A percentile compares a stretch with the other conserved stretches of the same genome.
phyloP scores from a whole-genome alignment of 2,113 vertebrate genomes.

The Hypanus sabinus region DNA sequence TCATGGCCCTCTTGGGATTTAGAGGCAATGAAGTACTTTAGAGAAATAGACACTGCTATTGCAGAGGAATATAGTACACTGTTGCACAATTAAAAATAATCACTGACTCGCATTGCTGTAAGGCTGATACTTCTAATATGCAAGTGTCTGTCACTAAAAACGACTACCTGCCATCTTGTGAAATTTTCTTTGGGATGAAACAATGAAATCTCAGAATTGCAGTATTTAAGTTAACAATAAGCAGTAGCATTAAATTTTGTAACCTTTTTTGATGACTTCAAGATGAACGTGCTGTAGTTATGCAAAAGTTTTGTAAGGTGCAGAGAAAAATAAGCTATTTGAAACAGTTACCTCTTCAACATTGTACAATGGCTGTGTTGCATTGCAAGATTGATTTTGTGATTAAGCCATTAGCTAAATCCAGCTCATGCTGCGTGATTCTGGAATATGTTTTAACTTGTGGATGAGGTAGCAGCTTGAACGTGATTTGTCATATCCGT shows the following conservation, averaged over 20 bases:
- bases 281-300: background rate
- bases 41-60: too few relatives aligned
- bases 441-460: background rate
- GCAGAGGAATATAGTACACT: background rate
- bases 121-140: background rate
- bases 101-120: background rate
- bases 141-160: background rate
- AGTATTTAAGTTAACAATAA: background rate
- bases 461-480: background rate
- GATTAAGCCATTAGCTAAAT: background rate
- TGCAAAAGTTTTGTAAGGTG: background rate
- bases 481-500: background rate
- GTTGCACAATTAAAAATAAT: background rate
- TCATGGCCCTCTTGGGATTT: too few relatives aligned
- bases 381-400: background rate
- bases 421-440: background rate
- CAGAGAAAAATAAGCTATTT: background rate
- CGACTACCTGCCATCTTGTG: constrained; percentile 3
- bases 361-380: background rate
- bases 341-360: background rate
- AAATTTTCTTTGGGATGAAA: background rate
- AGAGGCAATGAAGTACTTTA: too few relatives aligned
- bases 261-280: background rate
- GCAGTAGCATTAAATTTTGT: background rate
- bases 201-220: background rate